Base-by-base conservation (phyloP, 2,888 invertebrate genomes). In the Arctia plantaginis region DNA sequence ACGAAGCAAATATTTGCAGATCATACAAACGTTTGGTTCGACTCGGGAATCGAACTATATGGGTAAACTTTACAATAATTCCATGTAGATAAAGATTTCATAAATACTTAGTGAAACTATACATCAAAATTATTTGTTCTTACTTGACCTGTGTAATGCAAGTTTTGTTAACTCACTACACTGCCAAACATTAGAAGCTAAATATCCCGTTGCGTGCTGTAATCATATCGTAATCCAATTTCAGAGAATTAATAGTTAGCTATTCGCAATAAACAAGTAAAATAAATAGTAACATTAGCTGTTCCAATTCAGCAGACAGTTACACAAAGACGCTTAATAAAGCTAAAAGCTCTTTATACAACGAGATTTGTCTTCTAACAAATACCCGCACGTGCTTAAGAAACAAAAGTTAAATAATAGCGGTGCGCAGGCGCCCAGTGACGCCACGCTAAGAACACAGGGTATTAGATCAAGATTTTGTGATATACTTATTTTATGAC, bases 321-420 rank as follows among this genome's bases (percentile, higher is more conserved):
- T 66, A n/a, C 75, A 82, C 75, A 77, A 74, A 51, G 41, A 73
- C 69, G 67, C 70, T 72, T 66, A 74, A 64, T 65, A 72, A 68
- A 75, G 73, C 78, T 73, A 72, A 73, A 74, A 73, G 80, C 80
- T 65, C 77, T 75, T 75, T 73, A 73, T 74, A 69, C 51, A 55
- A 4, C 18, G 66, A 73, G 75, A 82, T 83, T 79, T 74, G 82
- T 79, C 79, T 75, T 71, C 8, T 64, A 74, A 73, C 69, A 39
- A 78, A 82, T 73, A 73, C 72, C 23, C 78, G 77, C 85, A 81
- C 80, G 82, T 80, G 85, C 78, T 77, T 73, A 66, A 78, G 78
- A 81, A 81, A 87, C 86, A 87, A 87, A 85, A 82, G 84, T 76
- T 76, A 67, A 78, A 79, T 75, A 82, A 87, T 85, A 80, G 78